Percentiles rank a stretch among this genome's conserved stretches.
These are phyloP conservation scores for Sus scrofa DNA, from an alignment of 2,113 vertebrate species.

Conservation along the genomic window T2T-Sscrofa CM000812.6:213986501-213987000, in stretches of 20 bases:
- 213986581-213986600: background rate
- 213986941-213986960: background rate
- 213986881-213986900: background rate
- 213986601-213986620: background rate
- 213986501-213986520: background rate
- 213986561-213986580: background rate
- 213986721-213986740: background rate
- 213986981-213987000: background rate
- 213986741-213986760: background rate
- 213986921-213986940: background rate
- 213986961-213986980: background rate
- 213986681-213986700: background rate
- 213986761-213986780: constrained; percentile 20
- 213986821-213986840: constrained; percentile 22
- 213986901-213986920: background rate
- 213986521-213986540: background rate
- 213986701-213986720: background rate
- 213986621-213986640: background rate
- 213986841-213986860: background rate
- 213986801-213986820: background rate
- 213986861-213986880: background rate
- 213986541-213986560: background rate
- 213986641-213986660: constrained; percentile 16
- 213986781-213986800: background rate
- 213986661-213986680: background rate